Base-by-base conservation (phyloP, 1,140 invertebrate species). In the Drosophila sucinea region DNA sequence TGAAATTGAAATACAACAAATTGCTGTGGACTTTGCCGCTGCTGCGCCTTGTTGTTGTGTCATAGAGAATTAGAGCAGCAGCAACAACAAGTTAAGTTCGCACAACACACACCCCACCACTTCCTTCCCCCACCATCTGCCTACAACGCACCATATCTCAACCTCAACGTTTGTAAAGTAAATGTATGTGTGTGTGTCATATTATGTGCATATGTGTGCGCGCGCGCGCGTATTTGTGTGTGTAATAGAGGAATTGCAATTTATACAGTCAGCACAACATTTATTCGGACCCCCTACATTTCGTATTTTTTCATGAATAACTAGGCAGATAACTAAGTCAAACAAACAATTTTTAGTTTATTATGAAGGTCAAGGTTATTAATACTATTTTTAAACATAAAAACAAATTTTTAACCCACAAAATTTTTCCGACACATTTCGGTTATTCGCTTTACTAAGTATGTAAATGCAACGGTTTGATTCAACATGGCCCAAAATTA, bases 211-310 rank as follows among this genome's bases (percentile, higher is more conserved):
- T 38, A 58, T 33, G 10, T 41, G 32, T 29, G 11, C 57, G 33
- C n/a, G 44, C 23, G 57, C 65, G 17, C 41, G 23, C 51, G n/a
- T 54, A 55, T 65, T 64, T 69, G 47, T 80, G 66, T 72, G 66
- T 86, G 68, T 86, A 64, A 71, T 73, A 81, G 70, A 79, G 83
- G 79, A 87, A 87, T 89, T 87, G 83, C 84, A 89, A 87, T 87
- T 77, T 86, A 77, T 77, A 17, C 17, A 17, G 17, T 17, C 17
- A 17, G 17, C 17, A 17, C 17, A 17, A 17, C 17, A 17, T 17
- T 17, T 17, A 17, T 17, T 17, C 17, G 17, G 17, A 17, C 17
- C 17, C 17, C 17, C 17, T 17, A 17, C 17, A 17, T 17, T 17
- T 17, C 17, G 17, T 17, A 17, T 17, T 17, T 17, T 17, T 17